Conservation (phyloP, 1,140 invertebrate species). For the Hylaeus volcanicus region DNA sequence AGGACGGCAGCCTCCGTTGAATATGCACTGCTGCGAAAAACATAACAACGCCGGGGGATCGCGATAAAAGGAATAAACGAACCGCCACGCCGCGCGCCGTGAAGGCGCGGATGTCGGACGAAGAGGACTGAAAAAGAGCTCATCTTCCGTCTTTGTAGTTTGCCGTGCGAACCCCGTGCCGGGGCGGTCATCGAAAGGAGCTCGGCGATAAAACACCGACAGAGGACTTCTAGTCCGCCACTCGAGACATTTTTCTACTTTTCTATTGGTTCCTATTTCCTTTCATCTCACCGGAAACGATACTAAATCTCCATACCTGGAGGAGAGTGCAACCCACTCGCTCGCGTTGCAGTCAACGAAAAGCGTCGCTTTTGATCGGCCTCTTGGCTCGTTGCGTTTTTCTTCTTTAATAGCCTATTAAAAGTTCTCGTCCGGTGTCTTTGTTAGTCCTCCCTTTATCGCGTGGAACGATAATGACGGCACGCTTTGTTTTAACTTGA, state of each 20-base stretch:
- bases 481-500: neutral
- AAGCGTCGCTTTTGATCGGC: neutral
- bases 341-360: too few species aligned
- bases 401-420: neutral
- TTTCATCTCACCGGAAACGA: constrained; percentile 8
- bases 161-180: neutral
- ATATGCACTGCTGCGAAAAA: constrained; percentile 43
- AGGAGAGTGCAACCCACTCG: too few species aligned
- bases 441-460: neutral
- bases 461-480: neutral
- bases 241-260: neutral
- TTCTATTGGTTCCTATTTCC: constrained; percentile 15
- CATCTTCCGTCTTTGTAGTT: neutral
- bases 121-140: constrained; percentile 7
- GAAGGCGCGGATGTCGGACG: neutral
- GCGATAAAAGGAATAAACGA: constrained; percentile 37
- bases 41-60: constrained; percentile 41
- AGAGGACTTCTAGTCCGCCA: neutral
- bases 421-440: neutral
- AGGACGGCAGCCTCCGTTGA: constrained; percentile 34
- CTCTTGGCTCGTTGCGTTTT: neutral
- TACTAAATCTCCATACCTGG: too few species aligned
- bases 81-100: neutral
- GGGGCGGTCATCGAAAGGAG: neutral
- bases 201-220: neutral